These are phyloP conservation scores for Cariama cristata DNA, from an alignment of 2,113 vertebrate genomes.

Conservation along the genomic window DNA sequence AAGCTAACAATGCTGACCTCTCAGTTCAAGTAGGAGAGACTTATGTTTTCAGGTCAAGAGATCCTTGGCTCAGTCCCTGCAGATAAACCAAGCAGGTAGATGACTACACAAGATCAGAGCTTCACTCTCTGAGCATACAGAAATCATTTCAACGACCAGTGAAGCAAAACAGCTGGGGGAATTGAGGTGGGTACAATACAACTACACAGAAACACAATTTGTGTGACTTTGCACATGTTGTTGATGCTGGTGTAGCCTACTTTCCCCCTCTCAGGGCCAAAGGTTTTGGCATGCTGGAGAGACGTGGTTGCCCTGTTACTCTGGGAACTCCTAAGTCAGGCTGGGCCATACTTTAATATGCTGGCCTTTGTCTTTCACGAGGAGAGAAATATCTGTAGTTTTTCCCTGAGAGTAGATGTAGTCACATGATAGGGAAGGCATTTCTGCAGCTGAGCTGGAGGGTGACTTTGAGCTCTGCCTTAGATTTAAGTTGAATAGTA, in stretches of 20 bases:
- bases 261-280: neutral
- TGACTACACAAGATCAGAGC: neutral
- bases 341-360: neutral
- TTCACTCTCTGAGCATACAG: neutral
- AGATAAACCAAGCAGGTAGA: neutral
- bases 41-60: neutral
- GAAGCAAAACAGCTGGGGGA: neutral
- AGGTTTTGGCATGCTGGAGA: neutral
- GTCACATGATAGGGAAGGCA: neutral
- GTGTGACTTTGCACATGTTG: rapidly evolving
- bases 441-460: neutral
- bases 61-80: neutral
- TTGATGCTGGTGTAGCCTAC: neutral
- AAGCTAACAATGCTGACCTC: neutral
- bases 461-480: neutral
- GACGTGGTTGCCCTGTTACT: neutral
- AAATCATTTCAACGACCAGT: neutral
- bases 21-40: neutral
- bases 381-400: neutral
- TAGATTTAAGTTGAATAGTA: neutral
- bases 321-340: neutral
- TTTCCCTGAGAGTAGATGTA: neutral
- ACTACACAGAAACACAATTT: neutral
- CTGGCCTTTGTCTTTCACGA: neutral
- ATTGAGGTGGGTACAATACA: neutral